Base-by-base conservation (phyloP, 2,888 invertebrate genomes). In the Plebejus argus region DNA sequence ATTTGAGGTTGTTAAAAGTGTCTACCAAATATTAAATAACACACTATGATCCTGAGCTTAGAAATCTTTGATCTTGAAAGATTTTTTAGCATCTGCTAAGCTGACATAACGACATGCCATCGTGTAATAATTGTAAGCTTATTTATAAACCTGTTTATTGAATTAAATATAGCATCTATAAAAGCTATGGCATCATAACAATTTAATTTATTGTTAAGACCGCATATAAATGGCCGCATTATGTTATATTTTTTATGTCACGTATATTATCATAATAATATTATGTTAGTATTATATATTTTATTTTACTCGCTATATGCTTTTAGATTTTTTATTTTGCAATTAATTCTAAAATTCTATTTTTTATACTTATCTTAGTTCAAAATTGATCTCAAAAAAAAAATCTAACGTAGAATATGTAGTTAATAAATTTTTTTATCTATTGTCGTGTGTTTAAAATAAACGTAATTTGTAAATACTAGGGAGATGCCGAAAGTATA, bases 141-240 rank as follows among this genome's bases (percentile, higher is more conserved):
- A 33, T 66, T 66, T 33, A 15, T 28, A 28, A 28, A 66, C 66
- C 18, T 15, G 28, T 66, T 66, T 66, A 66, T 33, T 66, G 28
- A 66, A 66, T 66, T 66, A 66, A 66, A 66, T 7, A 70, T 39
- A 15, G n/a, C 39, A 71, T n/a, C 39, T 20, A 71, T 71, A 71
- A 71, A 71, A 39, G 12, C n/a, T n/a, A 10, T 71, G n/a, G 39
- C 35, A 39, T 71, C 71, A 71, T 20, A 39, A 39, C 71, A 71
- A 71, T 71, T 71, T 71, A 71, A 71, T 71, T 71, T 71, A 71
- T 71, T 39, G n/a, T 20, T 35, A 71, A 71, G 35, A 71, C 20
- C 39, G 71, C 71, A 71, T 71, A 71, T 39, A 39, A 71, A 71
- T 71, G 39, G n/a, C n/a, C 39, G 35, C 15, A 39, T 71, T 20